Evolutionary conservation across 2,113 vertebrate genomes (phyloP).

Genomic region (Apistogramma diplotaenia): DNA sequence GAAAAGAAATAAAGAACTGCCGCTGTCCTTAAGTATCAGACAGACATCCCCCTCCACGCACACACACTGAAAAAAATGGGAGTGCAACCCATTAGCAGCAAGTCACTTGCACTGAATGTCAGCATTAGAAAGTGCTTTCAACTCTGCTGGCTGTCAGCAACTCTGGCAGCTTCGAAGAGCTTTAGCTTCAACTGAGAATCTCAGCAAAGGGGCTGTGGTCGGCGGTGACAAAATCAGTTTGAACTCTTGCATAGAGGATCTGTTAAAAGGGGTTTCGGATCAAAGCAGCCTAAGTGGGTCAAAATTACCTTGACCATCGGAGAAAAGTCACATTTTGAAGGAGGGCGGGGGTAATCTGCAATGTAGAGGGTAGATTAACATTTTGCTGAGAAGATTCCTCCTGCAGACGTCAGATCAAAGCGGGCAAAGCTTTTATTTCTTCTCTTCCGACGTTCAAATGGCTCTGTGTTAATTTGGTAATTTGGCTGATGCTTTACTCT

Average conservation of each 20-base stretch:
- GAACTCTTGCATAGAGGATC: conserved; percentile 65
- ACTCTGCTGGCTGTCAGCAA: conserved; percentile 72
- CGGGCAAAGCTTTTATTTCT: conserved; percentile 50
- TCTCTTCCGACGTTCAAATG: conserved; percentile 42
- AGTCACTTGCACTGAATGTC: conserved; percentile 70
- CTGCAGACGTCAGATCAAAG: conserved; percentile 77
- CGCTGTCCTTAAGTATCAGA: conserved; percentile 33
- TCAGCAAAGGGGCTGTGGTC: conserved; percentile 62
- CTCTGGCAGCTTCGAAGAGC: conserved; percentile 65
- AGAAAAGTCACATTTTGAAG: conserved; percentile 72
- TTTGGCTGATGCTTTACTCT: conserved; percentile 43
- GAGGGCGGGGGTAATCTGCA: conserved; percentile 67
- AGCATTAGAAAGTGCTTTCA: conserved; percentile 76
- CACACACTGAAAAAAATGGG: conserved; percentile 20
- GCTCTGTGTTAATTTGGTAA: conserved; percentile 60
- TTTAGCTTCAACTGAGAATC: conserved; percentile 62
- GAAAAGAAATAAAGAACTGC: conserved; percentile 40
- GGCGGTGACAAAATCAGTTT: conserved; percentile 71
- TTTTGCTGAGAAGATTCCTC: conserved; percentile 68
- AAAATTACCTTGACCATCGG: conserved; percentile 79
- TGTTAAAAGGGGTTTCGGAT: conserved; percentile 72
- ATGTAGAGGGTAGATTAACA: conserved; percentile 74
- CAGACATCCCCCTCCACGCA: neutral
- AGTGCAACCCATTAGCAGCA: conserved; percentile 68
- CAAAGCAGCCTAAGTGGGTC: conserved; percentile 78